A percentile compares a stretch with the other conserved stretches of the same genome.
Evolutionary conservation across 2,797 vertebrate genomes (phyloP).

Genomic region (Pseudocheirus occidentalis): DNA sequence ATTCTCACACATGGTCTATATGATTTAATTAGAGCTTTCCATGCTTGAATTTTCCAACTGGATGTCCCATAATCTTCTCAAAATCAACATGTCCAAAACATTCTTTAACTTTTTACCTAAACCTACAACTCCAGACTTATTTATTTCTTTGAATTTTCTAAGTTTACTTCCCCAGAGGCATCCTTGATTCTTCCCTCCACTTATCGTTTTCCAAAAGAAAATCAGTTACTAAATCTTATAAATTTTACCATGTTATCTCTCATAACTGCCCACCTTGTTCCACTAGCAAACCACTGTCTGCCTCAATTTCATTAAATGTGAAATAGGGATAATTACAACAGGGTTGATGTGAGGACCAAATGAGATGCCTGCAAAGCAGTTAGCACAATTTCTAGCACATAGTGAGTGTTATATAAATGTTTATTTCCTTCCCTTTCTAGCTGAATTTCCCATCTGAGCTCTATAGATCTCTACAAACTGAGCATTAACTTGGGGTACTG

Average conservation of each 20-base stretch:
- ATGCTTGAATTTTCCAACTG: background rate
- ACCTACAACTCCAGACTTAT: background rate
- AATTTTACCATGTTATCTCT: background rate
- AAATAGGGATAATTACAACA: background rate
- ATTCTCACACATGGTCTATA: background rate
- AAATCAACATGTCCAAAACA: background rate
- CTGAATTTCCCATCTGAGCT: background rate
- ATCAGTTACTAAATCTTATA: background rate
- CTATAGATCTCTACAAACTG: background rate
- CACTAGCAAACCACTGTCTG: background rate
- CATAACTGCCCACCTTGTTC: background rate
- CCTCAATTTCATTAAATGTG: background rate
- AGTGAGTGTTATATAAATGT: background rate
- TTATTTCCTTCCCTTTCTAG: background rate
- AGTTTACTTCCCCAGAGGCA: background rate
- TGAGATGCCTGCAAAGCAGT: background rate
- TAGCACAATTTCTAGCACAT: background rate
- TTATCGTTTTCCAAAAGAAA: background rate
- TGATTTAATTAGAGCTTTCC: background rate
- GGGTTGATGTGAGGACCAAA: background rate
- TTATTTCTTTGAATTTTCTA: background rate
- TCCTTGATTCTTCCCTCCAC: background rate
- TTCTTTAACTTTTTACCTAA: background rate
- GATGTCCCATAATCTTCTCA: background rate
- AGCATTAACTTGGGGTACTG: background rate